Conservation (phyloP, 2,797 vertebrate genomes). For the Smutsia gigantea region DNA sequence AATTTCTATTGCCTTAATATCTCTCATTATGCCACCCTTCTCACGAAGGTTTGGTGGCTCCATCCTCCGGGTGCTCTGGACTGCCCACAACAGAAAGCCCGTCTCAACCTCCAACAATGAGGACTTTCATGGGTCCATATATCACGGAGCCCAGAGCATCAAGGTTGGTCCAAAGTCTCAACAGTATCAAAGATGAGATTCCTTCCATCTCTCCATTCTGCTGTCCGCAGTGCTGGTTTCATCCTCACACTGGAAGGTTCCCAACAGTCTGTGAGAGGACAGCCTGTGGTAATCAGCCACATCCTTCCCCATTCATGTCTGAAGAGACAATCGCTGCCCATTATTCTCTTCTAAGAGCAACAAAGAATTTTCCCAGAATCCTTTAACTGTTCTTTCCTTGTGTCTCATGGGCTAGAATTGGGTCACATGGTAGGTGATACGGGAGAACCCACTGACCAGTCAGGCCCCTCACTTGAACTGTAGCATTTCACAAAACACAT, state of each 20-base stretch:
- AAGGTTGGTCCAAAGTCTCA: neutral
- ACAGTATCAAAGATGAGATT: neutral
- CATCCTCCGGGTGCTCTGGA: neutral
- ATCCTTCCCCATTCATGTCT: neutral
- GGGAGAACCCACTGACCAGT: neutral
- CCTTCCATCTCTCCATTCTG: neutral
- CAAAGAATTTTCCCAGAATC: conserved; percentile 36
- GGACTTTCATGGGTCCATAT: neutral
- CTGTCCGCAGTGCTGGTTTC: neutral
- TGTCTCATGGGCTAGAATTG: neutral
- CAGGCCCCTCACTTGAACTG: neutral
- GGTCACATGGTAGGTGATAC: neutral
- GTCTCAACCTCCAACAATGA: neutral
- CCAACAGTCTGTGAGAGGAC: neutral
- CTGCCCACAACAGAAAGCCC: neutral
- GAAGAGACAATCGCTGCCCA: neutral
- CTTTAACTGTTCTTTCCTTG: neutral
- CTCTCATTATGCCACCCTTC: neutral
- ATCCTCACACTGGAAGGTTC: neutral
- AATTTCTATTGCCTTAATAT: neutral
- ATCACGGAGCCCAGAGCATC: neutral
- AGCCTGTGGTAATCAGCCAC: neutral
- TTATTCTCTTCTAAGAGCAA: neutral
- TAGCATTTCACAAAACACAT: neutral
- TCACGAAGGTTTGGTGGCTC: neutral